Conservation (phyloP, 2,113 vertebrate species). For the Arizona elegans region DNA sequence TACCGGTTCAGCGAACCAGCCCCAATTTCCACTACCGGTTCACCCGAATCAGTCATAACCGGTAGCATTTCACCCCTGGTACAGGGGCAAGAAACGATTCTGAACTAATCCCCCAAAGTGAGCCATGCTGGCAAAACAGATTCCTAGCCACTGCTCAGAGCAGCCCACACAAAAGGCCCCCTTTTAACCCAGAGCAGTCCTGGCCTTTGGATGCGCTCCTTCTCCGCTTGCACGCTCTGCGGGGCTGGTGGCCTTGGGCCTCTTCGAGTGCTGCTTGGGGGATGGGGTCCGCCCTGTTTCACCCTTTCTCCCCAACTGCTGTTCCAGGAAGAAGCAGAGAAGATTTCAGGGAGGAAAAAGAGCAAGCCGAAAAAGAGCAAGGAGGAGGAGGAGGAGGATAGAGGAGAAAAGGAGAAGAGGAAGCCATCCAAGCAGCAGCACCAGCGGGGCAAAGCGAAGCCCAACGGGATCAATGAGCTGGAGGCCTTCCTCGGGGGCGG, state of each 20-base stretch:
- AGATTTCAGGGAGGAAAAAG: slow-evolving; percentile 81
- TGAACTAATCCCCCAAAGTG: neutral
- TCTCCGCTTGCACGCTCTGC: neutral
- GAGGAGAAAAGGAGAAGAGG: slow-evolving; percentile 75
- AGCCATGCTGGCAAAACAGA: neutral
- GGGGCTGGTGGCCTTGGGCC: neutral
- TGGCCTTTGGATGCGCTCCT: neutral
- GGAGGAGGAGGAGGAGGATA: slow-evolving; percentile 77
- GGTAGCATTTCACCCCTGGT: no score
- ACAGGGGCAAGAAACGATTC: neutral
- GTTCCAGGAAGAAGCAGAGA: slow-evolving; percentile 76
- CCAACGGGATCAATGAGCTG: slow-evolving; percentile 79
- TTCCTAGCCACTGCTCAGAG: neutral
- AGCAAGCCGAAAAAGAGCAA: slow-evolving; percentile 84
- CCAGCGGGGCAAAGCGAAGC: slow-evolving; percentile 70
- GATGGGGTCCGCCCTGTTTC: neutral
- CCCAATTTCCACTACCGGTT: no score
- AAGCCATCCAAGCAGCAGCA: slow-evolving; percentile 66
- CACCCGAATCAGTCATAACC: no score
- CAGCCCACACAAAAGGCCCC: neutral
- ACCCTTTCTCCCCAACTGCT: neutral
- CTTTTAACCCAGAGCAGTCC: neutral
- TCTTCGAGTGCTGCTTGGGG: neutral
- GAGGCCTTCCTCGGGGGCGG: slow-evolving; percentile 88
- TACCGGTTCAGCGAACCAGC: no score